These are phyloP conservation scores for Hiodon tergisus DNA, from an alignment of 2,113 vertebrate species.

Conservation along the genomic window DNA sequence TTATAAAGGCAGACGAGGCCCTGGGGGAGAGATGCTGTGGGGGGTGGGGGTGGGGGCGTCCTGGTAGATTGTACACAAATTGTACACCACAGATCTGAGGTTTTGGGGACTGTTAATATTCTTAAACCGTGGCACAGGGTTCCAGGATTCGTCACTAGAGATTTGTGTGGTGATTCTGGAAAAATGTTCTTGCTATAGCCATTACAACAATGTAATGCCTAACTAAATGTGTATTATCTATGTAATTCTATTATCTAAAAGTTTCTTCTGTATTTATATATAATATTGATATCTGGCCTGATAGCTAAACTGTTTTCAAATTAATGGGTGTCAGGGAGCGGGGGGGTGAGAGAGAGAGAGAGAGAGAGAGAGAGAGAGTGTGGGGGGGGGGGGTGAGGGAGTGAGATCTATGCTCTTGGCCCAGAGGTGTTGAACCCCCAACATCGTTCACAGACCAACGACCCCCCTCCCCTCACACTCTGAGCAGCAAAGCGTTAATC, in stretches of 20 bases:
- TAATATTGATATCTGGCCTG: constrained; percentile 10
- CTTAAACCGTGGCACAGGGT: not conserved
- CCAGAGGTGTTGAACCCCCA: constrained; percentile 48
- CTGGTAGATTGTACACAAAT: constrained; percentile 32
- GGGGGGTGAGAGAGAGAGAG: constrained; percentile 13
- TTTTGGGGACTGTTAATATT: constrained; percentile 23
- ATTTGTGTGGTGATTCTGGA: not conserved
- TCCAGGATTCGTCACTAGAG: not conserved
- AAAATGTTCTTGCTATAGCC: constrained; percentile 26
- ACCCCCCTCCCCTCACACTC: constrained; percentile 15
- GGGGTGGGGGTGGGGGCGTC: constrained; percentile 6
- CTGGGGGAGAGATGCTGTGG: constrained; percentile 34
- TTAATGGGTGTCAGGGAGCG: constrained; percentile 26
- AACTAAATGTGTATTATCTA: not conserved
- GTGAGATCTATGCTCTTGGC: constrained; percentile 7
- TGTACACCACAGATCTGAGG: constrained; percentile 32
- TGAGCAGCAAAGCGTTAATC: constrained; percentile 50
- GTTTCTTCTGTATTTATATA: constrained; percentile 35
- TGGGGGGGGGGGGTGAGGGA: not conserved
- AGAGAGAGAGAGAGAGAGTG: not conserved
- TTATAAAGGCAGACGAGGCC: constrained; percentile 46
- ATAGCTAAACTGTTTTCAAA: constrained; percentile 20
- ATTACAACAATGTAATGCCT: constrained; percentile 22
- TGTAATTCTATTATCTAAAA: constrained; percentile 9
- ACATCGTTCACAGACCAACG: constrained; percentile 42